These are phyloP conservation scores for Ophiothrix spiculata DNA, from an alignment of 35 echinoderm and acorn worm species.

Conservation along the genomic window DNA sequence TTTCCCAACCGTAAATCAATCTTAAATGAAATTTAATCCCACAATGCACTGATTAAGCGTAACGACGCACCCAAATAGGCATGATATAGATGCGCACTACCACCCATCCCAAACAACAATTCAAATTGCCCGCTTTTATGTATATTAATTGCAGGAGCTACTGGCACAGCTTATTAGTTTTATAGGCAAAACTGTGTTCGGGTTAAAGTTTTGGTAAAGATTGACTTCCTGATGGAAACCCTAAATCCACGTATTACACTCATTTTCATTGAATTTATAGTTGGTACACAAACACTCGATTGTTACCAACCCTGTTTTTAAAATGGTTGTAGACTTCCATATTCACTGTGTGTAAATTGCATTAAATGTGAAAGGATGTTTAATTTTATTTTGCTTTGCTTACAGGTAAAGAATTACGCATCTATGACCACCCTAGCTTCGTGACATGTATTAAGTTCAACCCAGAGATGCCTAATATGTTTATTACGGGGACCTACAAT, in stretches of 20 bases:
- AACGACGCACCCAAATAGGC: too few relatives aligned
- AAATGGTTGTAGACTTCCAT: background rate
- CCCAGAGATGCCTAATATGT: slow-evolving; percentile 64
- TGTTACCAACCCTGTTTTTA: background rate
- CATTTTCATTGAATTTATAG: background rate
- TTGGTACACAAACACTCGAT: background rate
- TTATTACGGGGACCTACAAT: slow-evolving; percentile 77
- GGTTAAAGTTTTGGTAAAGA: too few relatives aligned
- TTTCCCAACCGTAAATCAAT: too few relatives aligned
- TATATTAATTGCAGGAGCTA: too few relatives aligned
- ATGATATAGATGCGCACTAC: too few relatives aligned
- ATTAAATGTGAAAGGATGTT: background rate
- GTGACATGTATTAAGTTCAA: slow-evolving; percentile 80
- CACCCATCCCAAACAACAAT: too few relatives aligned
- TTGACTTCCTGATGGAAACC: too few relatives aligned
- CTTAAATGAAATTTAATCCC: too few relatives aligned
- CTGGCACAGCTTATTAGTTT: too few relatives aligned
- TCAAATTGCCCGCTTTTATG: too few relatives aligned
- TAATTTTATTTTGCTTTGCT: slow-evolving; percentile 19
- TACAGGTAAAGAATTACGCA: slow-evolving; percentile 61
- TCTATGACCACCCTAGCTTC: slow-evolving; percentile 68
- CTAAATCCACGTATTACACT: background rate
- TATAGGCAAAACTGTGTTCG: too few relatives aligned
- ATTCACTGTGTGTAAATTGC: background rate
- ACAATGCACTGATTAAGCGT: too few relatives aligned